Conservation (phyloP, 2,113 vertebrate species). For the Rhinopomastus cyanomelas region DNA sequence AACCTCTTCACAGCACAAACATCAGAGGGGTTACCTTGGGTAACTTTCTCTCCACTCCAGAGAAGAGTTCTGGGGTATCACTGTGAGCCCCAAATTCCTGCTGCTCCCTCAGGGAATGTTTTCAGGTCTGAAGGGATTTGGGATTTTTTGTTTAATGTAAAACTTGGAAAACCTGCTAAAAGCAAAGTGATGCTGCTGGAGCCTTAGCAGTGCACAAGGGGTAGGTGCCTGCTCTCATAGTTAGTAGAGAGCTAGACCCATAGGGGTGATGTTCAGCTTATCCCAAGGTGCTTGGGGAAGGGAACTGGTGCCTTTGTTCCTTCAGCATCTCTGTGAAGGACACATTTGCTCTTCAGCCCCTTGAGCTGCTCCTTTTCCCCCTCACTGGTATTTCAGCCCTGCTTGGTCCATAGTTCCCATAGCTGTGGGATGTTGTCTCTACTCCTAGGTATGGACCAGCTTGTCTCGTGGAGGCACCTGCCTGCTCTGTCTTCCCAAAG, state of each 20-base stretch:
- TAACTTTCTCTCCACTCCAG: too few species aligned
- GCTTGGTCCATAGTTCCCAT: background rate
- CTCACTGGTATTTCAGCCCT: background rate
- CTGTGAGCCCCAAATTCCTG: background rate
- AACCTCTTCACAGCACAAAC: background rate
- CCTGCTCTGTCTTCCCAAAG: background rate
- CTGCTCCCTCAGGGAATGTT: background rate
- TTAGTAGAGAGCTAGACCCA: background rate
- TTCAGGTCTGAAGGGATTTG: background rate
- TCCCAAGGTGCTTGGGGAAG: background rate
- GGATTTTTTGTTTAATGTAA: too few species aligned
- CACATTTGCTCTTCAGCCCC: background rate
- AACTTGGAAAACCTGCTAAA: background rate
- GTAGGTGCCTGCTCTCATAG: too few species aligned
- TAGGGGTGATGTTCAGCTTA: rapidly evolving
- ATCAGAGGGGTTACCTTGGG: background rate
- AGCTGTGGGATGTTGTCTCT: background rate
- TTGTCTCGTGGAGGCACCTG: background rate
- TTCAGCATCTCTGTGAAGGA: background rate
- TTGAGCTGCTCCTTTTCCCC: background rate
- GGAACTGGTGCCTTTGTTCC: background rate
- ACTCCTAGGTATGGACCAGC: rapidly evolving
- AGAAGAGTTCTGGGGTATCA: background rate
- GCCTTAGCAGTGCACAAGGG: rapidly evolving
- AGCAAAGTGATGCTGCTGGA: background rate